phyloP scores from a whole-genome alignment of 2,888 invertebrate species.

The Hedychridium roseum region DNA sequence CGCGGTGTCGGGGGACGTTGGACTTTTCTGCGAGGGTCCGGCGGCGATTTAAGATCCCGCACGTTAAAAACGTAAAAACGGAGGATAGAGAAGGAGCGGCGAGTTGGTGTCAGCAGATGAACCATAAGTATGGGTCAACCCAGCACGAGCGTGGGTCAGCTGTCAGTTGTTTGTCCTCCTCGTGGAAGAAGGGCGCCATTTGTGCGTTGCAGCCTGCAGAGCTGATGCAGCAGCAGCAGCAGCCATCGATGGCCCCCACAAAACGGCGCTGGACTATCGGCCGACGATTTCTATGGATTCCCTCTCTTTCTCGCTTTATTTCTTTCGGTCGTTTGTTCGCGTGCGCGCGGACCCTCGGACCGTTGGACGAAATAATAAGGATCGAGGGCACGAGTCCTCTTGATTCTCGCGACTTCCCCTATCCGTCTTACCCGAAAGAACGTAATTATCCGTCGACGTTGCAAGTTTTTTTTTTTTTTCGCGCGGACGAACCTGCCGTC shows the following conservation, averaged over 20 bases:
- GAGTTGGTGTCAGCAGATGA: slow-evolving; percentile 60
- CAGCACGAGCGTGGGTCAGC: slow-evolving; percentile 61
- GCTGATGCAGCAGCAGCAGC: slow-evolving; percentile 43
- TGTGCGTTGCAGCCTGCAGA: slow-evolving; percentile 51
- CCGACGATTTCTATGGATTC: slow-evolving; percentile 32
- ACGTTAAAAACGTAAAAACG: slow-evolving; percentile 5
- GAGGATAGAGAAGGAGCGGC: not conserved
- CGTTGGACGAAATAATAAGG: slow-evolving; percentile 21
- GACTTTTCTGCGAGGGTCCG: no score
- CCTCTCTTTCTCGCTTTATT: slow-evolving; percentile 16
- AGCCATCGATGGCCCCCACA: slow-evolving; percentile 38
- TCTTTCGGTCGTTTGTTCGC: no score
- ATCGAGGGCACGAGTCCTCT: slow-evolving; percentile 21
- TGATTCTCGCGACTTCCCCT: no score
- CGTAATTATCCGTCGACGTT: no score
- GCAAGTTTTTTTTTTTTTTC: no score
- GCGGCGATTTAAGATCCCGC: no score
- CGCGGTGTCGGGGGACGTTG: no score
- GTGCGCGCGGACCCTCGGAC: slow-evolving; percentile 40
- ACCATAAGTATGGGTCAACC: slow-evolving; percentile 60
- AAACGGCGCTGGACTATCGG: not conserved
- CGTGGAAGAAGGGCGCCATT: slow-evolving; percentile 40
- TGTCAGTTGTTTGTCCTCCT: slow-evolving; percentile 62
- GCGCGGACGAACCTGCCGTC: no score
- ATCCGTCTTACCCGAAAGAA: no score